Evolutionary conservation across 2,113 vertebrate species (phyloP), one percentile per base, ranked within the genome.

Genomic region (Mormoops blainvillei): DNA sequence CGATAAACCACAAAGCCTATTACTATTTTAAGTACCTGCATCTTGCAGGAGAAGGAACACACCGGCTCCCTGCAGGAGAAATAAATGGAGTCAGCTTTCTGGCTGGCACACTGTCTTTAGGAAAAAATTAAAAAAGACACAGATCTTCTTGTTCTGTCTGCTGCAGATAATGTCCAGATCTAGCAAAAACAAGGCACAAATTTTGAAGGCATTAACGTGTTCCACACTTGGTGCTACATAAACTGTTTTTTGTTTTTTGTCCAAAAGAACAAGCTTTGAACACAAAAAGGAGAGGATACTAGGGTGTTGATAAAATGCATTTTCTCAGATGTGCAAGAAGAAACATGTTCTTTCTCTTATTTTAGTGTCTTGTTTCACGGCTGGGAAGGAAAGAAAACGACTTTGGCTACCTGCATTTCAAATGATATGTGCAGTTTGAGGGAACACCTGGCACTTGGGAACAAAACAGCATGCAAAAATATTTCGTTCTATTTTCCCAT

Each of bases 11-110:
- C 93, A 91, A 95, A 97, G 88, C 93, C 82, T 96, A 97, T 96
- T 96, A 93, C 94, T 97, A 94, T 95, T 96, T 93, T 97, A 97
- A 98, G 94, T 93, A 83, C 95, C 28, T 86, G 68, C 81, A 86
- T 96, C 65, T 94, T 97, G 90, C 33, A 92, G 82, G 90, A 33
- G 93, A 96, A 96, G 97, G 84, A 78, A 41, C 87, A 36, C 5
- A 20, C 33, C 26, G 48, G 54, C 94, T 98, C 98, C 97, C 95
- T 71, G 85, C 70, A 97, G 86, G 71, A 98, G 68, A 97, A 98
- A 80, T 92, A 98, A 97, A 97, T 97, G 93, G 91, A 97, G 82
- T 93, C 65, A 74, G 89, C 95, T 95, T 94, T 94, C 85, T 19
- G 91, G 88, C 93, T 92, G 94, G 96, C 94, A 97, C 92, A 91